Conservation (phyloP, 2,888 invertebrate genomes). For the Aproaerema taeniolella region DNA sequence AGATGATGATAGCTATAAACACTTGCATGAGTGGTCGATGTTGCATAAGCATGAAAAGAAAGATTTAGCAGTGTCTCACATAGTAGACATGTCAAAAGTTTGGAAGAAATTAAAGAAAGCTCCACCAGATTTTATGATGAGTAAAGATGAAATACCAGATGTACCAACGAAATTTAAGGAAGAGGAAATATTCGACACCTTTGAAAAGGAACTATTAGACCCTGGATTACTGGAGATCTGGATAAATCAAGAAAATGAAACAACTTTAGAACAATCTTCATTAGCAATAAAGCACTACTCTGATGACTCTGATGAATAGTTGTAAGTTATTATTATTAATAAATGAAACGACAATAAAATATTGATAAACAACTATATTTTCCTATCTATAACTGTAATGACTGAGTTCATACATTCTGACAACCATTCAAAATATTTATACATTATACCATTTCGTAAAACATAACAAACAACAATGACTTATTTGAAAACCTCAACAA, state of each 20-base stretch:
- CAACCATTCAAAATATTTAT: constrained; percentile 31
- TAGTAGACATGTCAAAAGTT: constrained; percentile 39
- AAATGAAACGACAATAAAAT: constrained; percentile 43
- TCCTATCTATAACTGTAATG: constrained; percentile 53
- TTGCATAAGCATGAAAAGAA: constrained; percentile 32
- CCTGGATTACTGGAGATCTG: constrained; percentile 51
- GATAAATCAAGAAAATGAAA: constrained; percentile 27
- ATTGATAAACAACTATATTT: constrained; percentile 61
- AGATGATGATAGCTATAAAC: constrained; percentile 43
- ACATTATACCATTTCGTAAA: constrained; percentile 9
- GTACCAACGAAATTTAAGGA: constrained; percentile 36
- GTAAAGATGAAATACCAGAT: constrained; percentile 25
- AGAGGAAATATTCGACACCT: constrained; percentile 44
- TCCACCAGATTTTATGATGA: constrained; percentile 38
- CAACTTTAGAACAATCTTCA: constrained; percentile 17
- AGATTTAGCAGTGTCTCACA: constrained; percentile 41
- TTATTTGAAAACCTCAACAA: no score
- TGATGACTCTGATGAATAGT: constrained; percentile 12
- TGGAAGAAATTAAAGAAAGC: constrained; percentile 46
- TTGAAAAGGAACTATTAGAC: constrained; percentile 50
- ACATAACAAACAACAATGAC: constrained; percentile 6
- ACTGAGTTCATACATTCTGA: constrained; percentile 40
- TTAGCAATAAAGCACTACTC: constrained; percentile 16
- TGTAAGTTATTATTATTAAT: no score
- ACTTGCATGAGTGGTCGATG: constrained; percentile 51